A percentile compares a stretch with the other conserved stretches of the same genome.
These are phyloP conservation scores for Opisthocomus hoazin DNA, from an alignment of 2,113 vertebrate species.

Conservation along the genomic window DNA sequence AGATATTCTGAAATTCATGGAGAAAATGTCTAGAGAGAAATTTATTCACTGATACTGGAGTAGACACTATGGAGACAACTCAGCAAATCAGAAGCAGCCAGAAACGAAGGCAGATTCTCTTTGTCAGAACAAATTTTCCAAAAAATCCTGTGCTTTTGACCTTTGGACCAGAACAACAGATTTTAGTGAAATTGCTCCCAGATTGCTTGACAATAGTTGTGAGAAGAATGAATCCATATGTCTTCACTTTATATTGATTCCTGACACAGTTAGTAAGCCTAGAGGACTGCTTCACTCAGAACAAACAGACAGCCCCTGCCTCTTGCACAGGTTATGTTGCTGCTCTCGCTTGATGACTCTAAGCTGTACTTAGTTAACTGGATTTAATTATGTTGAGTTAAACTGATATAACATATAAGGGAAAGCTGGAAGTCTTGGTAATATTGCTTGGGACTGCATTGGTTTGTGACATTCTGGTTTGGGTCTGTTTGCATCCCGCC, in stretches of 20 bases:
- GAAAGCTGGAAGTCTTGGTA: not conserved
- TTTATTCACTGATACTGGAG: not conserved
- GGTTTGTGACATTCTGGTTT: not conserved
- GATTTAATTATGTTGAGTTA: not conserved
- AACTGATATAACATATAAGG: not conserved
- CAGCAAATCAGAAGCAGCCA: not conserved
- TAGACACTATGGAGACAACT: not conserved
- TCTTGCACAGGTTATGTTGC: not conserved
- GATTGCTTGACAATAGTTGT: slow-evolving; percentile 2
- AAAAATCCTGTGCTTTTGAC: slow-evolving; percentile 33
- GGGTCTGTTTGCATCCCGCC: not conserved
- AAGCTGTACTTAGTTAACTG: not conserved
- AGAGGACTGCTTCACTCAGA: not conserved
- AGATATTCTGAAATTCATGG: not conserved
- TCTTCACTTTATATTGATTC: slow-evolving; percentile 31
- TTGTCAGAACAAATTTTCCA: slow-evolving; percentile 3
- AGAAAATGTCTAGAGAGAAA: not conserved
- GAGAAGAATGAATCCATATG: slow-evolving; percentile 33
- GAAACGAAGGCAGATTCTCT: not conserved
- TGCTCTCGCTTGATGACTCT: not conserved
- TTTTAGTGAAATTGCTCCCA: slow-evolving; percentile 30
- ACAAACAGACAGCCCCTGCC: not conserved
- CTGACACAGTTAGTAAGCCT: not conserved
- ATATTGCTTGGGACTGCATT: not conserved
- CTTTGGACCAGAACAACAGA: not conserved